A percentile compares a stretch with the other conserved stretches of the same genome.
These are phyloP conservation scores for Chalcis sispes DNA, from an alignment of 2,888 invertebrate species.

Conservation along the genomic window DNA sequence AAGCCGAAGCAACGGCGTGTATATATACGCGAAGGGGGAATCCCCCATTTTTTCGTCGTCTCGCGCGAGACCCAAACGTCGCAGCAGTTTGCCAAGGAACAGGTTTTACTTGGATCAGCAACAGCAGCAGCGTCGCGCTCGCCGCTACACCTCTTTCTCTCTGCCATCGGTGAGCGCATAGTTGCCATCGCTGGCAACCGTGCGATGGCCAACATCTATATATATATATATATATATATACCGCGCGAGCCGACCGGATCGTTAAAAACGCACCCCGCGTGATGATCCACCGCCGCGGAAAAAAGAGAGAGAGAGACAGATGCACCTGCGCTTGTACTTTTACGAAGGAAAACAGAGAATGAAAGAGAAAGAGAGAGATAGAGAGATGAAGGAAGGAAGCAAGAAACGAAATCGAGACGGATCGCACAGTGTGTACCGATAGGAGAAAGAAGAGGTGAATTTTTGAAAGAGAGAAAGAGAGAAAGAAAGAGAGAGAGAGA, in stretches of 20 bases:
- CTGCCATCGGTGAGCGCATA: too few relatives aligned
- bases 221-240: too few relatives aligned
- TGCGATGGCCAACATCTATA: too few relatives aligned
- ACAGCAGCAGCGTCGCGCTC: constrained; percentile 23
- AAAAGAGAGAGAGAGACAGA: neutral
- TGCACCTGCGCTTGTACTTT: neutral
- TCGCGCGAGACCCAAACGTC: constrained; percentile 17
- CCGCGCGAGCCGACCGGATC: too few relatives aligned
- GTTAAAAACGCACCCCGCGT: constrained; percentile 50
- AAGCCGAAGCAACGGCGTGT: constrained; percentile 9
- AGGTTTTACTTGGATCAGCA: constrained; percentile 38
- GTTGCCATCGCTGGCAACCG: constrained; percentile 11
- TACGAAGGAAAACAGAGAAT: neutral
- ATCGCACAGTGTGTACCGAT: too few relatives aligned
- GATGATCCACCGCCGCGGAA: constrained; percentile 3
- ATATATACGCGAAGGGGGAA: constrained; percentile 6
- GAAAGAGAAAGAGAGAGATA: constrained; percentile 63
- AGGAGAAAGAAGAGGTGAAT: too few relatives aligned
- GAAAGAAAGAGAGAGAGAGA: constrained; percentile 5
- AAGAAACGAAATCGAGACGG: constrained; percentile 47
- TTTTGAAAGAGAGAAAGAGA: constrained; percentile 56
- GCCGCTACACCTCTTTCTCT: too few relatives aligned
- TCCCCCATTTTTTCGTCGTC: constrained; percentile 46
- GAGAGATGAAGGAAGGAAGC: constrained; percentile 41
- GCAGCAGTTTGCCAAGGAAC: constrained; percentile 30